A percentile compares a stretch with the other conserved stretches of the same genome.
These are phyloP conservation scores for Drosophila kambysellisi DNA, from an alignment of 2,888 invertebrate genomes.

Conservation along the genomic window DNA sequence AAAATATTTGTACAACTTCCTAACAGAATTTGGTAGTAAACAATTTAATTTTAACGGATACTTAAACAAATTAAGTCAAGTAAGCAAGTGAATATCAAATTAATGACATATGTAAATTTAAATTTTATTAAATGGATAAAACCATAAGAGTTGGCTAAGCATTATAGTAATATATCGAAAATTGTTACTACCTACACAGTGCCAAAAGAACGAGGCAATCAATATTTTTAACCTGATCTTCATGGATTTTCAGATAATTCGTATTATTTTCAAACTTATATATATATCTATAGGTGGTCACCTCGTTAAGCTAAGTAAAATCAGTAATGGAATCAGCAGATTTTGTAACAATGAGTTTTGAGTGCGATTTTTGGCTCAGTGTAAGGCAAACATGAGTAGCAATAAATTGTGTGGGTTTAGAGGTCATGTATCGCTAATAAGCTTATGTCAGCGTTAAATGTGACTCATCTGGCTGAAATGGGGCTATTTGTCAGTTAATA, in stretches of 20 bases:
- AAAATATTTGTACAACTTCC: background rate
- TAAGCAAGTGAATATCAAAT: conserved; percentile 25
- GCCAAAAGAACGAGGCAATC: background rate
- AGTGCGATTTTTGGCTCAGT: conserved; percentile 31
- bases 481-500: conserved; percentile 66
- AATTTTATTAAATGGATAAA: conserved; percentile 24
- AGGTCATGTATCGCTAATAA: conserved; percentile 67
- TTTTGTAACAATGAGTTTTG: background rate
- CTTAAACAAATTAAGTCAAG: background rate
- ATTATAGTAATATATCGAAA: conserved; percentile 3
- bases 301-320: background rate
- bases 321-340: background rate
- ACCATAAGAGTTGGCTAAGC: conserved; percentile 25
- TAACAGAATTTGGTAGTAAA: background rate
- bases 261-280: too few relatives aligned
- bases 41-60: background rate
- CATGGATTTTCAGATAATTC: too few relatives aligned
- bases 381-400: conserved; percentile 16
- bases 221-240: too few relatives aligned
- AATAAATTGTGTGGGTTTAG: conserved; percentile 46
- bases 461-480: conserved; percentile 65
- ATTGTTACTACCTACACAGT: conserved; percentile 29
- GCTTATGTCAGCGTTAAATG: conserved; percentile 75
- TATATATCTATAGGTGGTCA: too few relatives aligned
- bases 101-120: conserved; percentile 7